These are phyloP conservation scores for Tetragonisca angustula DNA, from an alignment of 2,888 invertebrate genomes.

Conservation along the genomic window DNA sequence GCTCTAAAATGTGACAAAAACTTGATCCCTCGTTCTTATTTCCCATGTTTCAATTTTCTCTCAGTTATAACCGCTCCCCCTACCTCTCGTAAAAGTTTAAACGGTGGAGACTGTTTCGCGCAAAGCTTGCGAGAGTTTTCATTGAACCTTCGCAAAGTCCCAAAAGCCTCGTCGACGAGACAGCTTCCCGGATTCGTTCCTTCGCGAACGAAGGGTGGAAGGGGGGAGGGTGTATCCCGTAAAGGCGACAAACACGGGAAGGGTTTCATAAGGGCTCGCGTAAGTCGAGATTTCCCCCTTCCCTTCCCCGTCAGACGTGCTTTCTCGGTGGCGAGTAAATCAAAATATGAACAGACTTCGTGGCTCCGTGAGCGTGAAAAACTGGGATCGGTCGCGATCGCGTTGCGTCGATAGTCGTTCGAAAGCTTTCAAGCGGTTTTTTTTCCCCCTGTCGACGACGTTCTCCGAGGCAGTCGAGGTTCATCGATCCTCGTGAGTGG, in stretches of 20 bases:
- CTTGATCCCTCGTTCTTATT: no score
- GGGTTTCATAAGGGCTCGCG: conserved; percentile 66
- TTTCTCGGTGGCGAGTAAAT: neutral
- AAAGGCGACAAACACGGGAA: conserved; percentile 66
- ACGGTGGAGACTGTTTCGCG: neutral
- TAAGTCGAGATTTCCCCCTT: conserved; percentile 27
- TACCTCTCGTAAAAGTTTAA: no score
- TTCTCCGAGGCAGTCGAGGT: neutral
- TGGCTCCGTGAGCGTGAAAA: neutral
- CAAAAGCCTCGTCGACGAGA: conserved; percentile 33
- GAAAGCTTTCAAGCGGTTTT: conserved; percentile 5
- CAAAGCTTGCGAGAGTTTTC: neutral
- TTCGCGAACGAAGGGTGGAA: neutral
- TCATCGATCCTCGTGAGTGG: conserved; percentile 6
- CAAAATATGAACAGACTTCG: conserved; percentile 1
- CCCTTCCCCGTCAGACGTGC: neutral
- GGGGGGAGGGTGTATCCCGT: conserved; percentile 31
- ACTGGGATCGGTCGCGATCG: neutral
- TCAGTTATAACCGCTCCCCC: no score
- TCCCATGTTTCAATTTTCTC: no score
- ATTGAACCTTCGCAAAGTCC: conserved; percentile 18
- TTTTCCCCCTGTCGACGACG: conserved; percentile 2
- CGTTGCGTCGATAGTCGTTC: neutral
- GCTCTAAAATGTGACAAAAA: no score
- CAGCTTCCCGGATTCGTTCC: conserved; percentile 22